Base-by-base conservation (phyloP, 1,140 invertebrate species). In the Drosophila leontia region DNA sequence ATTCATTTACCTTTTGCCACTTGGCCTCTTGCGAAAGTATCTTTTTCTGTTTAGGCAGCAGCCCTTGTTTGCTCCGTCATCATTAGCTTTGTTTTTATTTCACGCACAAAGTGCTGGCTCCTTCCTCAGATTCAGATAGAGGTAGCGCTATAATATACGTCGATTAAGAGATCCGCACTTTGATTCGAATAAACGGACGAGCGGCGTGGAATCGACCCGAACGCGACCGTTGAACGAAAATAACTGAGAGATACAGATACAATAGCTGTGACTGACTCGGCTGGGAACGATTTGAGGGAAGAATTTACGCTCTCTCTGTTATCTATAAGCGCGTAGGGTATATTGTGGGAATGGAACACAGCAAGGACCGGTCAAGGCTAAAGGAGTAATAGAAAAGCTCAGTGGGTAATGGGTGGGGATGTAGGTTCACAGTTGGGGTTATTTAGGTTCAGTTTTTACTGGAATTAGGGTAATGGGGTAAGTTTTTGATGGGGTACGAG, bases 31-130 rank as follows among this genome's bases (percentile, higher is more conserved):
- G 67, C 41, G 37, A 72, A 61, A 69, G 50, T 59, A 11, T 51
- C 50, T 41, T 47, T 56, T 35, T 37, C 5, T 61, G 60, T 71
- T 71, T 75, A 74, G 47, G 50, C 47, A 48, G 64, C 65, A 37
- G 19, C 44, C 58, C 71, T 62, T 75, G 72, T 57, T 75, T 65
- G 64, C 62, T 55, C 50, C 85, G 77, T 90, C 84, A 90, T 65
- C 37, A 48, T 63, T 47, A 42, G 58, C 42, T 68, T 59, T 82
- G 58, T 53, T 23, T 69, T 61, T 45, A 34, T 58, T 26, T 55
- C 26, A 34, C 59, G n/a, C 60, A 45, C 39, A 45, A 55, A 34
- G 51, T 65, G 3, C 19, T 3, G 29, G 29, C 13, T 42, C 8
- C 23, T 34, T 17, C 17, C 37, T 1, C 7, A 9, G 45, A 26